Conservation (phyloP, 2,113 vertebrate species). For the Chloropsis cyanopogon region DNA sequence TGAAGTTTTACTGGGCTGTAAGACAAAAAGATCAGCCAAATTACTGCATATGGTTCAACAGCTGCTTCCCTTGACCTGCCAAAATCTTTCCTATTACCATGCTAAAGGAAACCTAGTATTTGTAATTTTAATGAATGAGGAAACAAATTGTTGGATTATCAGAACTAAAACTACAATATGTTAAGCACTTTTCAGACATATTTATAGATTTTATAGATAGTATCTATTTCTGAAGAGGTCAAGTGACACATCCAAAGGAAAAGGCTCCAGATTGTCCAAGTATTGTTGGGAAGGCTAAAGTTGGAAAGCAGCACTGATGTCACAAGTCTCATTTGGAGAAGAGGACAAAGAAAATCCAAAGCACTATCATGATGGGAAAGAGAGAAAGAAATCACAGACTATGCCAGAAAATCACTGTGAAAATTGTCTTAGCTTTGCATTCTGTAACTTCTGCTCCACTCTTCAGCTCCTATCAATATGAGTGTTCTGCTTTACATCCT, state of each 20-base stretch:
- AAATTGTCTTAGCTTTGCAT: not conserved
- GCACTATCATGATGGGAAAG: not conserved
- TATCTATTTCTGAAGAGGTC: not conserved
- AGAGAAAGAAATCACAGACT: not conserved
- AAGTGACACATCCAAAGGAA: not conserved
- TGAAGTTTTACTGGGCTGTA: not conserved
- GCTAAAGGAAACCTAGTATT: not conserved
- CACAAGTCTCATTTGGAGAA: accelerated
- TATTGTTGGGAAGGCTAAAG: not conserved
- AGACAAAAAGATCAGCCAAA: not conserved
- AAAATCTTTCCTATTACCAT: not conserved
- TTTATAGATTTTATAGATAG: not conserved
- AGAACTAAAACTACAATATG: not conserved
- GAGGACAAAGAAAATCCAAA: not conserved
- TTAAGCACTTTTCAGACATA: not conserved
- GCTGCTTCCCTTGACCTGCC: not conserved
- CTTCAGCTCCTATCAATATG: not conserved
- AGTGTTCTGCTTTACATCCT: not conserved
- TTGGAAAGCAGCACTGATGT: not conserved
- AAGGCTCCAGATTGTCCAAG: not conserved
- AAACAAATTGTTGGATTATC: not conserved
- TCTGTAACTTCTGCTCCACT: not conserved
- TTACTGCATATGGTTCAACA: not conserved
- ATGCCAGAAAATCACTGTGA: not conserved
- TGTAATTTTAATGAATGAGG: not conserved